Conservation (phyloP, 2,113 vertebrate species). For the Polypterus bichir region DNA sequence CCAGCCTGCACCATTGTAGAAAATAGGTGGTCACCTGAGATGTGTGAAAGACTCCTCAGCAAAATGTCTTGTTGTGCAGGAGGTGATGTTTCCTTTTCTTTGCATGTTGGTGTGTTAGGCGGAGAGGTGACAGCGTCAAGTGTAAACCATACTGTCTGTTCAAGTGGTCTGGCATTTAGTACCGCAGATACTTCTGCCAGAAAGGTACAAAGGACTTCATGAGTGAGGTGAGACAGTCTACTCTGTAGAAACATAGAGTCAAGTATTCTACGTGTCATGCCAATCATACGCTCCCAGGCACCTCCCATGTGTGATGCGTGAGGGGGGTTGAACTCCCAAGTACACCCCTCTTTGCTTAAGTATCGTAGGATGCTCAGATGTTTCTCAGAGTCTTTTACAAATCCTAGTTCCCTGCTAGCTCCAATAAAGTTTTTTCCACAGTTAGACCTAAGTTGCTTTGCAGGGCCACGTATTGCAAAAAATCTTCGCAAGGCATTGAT, state of each 20-base stretch:
- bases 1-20: too few species aligned
- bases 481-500: constrained; percentile 9
- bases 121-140: too few species aligned
- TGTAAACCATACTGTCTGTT: too few species aligned
- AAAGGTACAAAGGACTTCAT: constrained; percentile 2
- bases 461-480: constrained; percentile 5
- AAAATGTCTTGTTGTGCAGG: too few species aligned
- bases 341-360: neutral
- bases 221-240: neutral
- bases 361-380: neutral
- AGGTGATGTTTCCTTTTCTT: too few species aligned
- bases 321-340: constrained; percentile 13
- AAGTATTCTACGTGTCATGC: neutral
- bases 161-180: neutral
- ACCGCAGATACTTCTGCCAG: constrained; percentile 4
- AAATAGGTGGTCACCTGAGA: too few species aligned
- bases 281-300: constrained; percentile 8
- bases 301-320: constrained; percentile 9
- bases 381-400: neutral
- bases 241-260: constrained; percentile 1
- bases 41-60: too few species aligned
- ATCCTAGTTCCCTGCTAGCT: neutral
- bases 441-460: neutral
- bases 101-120: too few species aligned
- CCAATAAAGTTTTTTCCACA: neutral